phyloP scores from a whole-genome alignment of 1,140 invertebrate species.

The Papilio xuthus region DNA sequence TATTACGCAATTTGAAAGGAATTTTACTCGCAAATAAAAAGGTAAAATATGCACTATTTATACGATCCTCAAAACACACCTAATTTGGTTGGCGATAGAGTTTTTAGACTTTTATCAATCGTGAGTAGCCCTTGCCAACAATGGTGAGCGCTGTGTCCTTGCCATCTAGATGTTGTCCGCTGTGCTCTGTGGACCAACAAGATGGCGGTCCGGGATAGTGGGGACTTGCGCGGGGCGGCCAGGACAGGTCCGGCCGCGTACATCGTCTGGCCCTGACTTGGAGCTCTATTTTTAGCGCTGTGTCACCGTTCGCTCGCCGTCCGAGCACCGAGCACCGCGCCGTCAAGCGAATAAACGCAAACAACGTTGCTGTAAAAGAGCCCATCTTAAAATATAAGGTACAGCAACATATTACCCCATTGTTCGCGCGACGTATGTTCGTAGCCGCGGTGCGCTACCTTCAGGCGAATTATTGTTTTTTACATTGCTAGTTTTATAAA shows the following conservation, averaged over 20 bases:
- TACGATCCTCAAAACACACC: constrained; percentile 29
- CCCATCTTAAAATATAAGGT: constrained; percentile 42
- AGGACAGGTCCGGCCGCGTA: constrained; percentile 64
- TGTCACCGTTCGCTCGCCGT: constrained; percentile 71
- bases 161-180: constrained; percentile 63
- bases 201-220: constrained; percentile 65
- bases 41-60: constrained; percentile 23
- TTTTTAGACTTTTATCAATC: constrained; percentile 38
- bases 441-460: constrained; percentile 20
- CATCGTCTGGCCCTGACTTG: constrained; percentile 58
- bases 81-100: constrained; percentile 19
- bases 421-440: constrained; percentile 34
- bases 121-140: constrained; percentile 45
- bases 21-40: constrained; percentile 38
- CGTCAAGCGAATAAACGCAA: constrained; percentile 61
- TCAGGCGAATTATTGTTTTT: constrained; percentile 27
- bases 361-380: constrained; percentile 51
- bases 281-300: constrained; percentile 79
- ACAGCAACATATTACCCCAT: constrained; percentile 38
- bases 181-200: constrained; percentile 69
- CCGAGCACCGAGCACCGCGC: constrained; percentile 57
- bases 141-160: constrained; percentile 61
- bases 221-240: constrained; percentile 58
- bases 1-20: constrained; percentile 46
- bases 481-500: constrained; percentile 11